phyloP scores from a whole-genome alignment of 1,140 invertebrate species.

The Probaryconus sp. region DNA sequence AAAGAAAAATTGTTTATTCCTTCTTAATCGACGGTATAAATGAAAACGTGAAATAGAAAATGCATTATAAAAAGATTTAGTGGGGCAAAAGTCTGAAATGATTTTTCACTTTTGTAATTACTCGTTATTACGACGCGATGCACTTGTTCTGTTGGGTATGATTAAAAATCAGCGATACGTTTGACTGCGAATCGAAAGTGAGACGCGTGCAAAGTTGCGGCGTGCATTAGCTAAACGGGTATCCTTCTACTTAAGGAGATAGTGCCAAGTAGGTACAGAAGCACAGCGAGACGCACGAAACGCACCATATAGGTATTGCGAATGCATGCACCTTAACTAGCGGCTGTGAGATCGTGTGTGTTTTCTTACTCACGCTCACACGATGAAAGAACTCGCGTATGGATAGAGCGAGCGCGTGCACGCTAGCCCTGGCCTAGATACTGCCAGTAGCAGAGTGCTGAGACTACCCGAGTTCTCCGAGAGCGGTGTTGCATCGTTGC shows the following conservation, averaged over 20 bases:
- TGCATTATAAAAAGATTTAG: conserved; percentile 26
- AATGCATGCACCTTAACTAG: conserved; percentile 58
- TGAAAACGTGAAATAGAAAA: conserved; percentile 7
- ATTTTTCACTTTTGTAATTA: conserved; percentile 51
- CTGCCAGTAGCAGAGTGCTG: too few relatives aligned
- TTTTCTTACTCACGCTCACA: conserved; percentile 28
- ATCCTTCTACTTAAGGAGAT: conserved; percentile 62
- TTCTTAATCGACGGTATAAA: not conserved
- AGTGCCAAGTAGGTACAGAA: conserved; percentile 53
- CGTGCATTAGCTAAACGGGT: conserved; percentile 21
- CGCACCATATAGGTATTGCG: conserved; percentile 58
- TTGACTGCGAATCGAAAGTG: conserved; percentile 63
- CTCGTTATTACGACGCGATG: conserved; percentile 42
- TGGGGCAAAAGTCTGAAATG: conserved; percentile 42
- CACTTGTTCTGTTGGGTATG: conserved; percentile 23
- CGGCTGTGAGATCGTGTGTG: conserved; percentile 4
- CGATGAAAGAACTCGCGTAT: not conserved
- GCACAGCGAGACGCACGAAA: conserved; percentile 36
- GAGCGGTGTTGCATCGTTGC: conserved; percentile 35
- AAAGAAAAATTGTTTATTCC: too few relatives aligned
- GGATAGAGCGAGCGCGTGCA: conserved; percentile 29
- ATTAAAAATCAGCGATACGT: conserved; percentile 53
- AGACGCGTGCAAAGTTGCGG: conserved; percentile 20
- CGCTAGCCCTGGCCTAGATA: conserved; percentile 63
- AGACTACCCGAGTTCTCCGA: conserved; percentile 54